Conservation (phyloP, 1,140 invertebrate species). For the Orussus abietinus region DNA sequence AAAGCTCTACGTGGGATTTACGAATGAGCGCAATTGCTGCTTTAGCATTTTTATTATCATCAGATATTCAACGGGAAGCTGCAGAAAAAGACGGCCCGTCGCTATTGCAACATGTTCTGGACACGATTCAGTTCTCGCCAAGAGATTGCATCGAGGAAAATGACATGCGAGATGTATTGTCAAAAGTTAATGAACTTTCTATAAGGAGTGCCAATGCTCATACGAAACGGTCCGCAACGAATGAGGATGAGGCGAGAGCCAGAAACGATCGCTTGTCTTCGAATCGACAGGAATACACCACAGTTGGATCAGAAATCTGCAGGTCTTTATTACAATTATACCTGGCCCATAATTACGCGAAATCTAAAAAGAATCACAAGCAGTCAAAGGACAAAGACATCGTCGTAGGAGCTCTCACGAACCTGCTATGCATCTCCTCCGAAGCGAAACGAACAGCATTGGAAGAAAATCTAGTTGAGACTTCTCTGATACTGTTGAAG, state of each 20-base stretch:
- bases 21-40: slow-evolving; percentile 36
- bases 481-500: slow-evolving; percentile 43
- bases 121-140: slow-evolving; percentile 16
- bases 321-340: slow-evolving; percentile 48
- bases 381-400: slow-evolving; percentile 41
- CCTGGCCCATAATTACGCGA: slow-evolving; percentile 46
- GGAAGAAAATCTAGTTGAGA: slow-evolving; percentile 39
- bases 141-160: slow-evolving; percentile 1
- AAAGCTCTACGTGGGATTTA: slow-evolving; percentile 25
- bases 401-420: slow-evolving; percentile 46
- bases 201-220: slow-evolving; percentile 19
- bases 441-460: slow-evolving; percentile 50
- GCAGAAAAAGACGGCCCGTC: slow-evolving; percentile 20
- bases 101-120: slow-evolving; percentile 26
- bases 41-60: slow-evolving; percentile 36
- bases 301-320: slow-evolving; percentile 48
- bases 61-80: slow-evolving; percentile 38
- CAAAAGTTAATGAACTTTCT: slow-evolving; percentile 29
- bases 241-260: neutral
- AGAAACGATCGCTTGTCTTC: neutral
- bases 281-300: slow-evolving; percentile 9
- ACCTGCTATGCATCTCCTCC: slow-evolving; percentile 48
- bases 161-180: slow-evolving; percentile 22
- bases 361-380: slow-evolving; percentile 31
- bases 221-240: slow-evolving; percentile 14